phyloP scores from a whole-genome alignment of 2,797 vertebrate species.

The Scolopax bukidnonensis region DNA sequence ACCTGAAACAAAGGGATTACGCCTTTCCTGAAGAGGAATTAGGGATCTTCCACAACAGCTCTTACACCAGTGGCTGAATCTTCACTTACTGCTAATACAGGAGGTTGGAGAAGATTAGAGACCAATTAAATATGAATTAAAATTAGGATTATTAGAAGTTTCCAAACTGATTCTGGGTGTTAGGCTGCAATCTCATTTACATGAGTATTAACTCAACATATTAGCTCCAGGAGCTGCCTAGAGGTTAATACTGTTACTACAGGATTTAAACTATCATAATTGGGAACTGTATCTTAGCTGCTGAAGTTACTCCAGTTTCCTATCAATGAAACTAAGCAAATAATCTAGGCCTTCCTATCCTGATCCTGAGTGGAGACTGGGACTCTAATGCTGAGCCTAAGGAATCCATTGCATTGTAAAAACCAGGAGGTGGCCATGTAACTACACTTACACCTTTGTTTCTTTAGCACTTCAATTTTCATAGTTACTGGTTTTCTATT shows the following conservation, averaged over 20 bases:
- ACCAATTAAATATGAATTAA: not conserved
- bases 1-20: not conserved
- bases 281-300: not conserved
- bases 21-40: not conserved
- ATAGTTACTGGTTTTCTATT: not conserved
- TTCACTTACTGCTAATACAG: not conserved
- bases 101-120: not conserved
- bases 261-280: not conserved
- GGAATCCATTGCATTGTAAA: not conserved
- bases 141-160: constrained; percentile 13
- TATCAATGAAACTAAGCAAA: not conserved
- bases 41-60: not conserved
- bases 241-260: not conserved
- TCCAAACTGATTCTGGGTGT: not conserved
- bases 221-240: not conserved
- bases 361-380: not conserved
- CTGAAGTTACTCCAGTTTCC: not conserved
- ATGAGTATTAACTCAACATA: not conserved
- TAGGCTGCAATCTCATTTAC: constrained; percentile 1
- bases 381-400: not conserved
- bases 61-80: not conserved
- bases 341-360: not conserved
- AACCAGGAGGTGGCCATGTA: not conserved
- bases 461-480: not conserved
- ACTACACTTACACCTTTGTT: not conserved